Evolutionary conservation across 2,113 vertebrate species (phyloP), one percentile per base, ranked within the genome.

Genomic region (Myxocyprinus asiaticus): DNA sequence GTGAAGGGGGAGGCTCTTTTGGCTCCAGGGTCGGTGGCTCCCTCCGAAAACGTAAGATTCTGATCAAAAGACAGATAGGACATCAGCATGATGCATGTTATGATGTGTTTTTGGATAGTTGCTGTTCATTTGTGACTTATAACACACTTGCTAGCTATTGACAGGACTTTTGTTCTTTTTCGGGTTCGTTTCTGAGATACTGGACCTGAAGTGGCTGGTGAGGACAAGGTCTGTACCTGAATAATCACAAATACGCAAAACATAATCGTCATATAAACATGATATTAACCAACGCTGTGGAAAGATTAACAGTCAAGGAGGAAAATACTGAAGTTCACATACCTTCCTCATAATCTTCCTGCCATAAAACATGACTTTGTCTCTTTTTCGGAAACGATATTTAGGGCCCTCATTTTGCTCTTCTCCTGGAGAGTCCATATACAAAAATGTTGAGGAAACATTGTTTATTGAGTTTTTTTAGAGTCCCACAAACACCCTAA

Each of bases 331-430:
- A 65, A 17, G 6, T 22, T 88, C 44, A 80, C 5, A 14, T 78
- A 95, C 96, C 95, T 97, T 97, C 75, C 97, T 94, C 95, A 98
- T 97, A 84, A 97, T 96, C 91, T 98, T 97, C 56, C 96, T 87
- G 11, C 96, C 96, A 0, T 98, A 98, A 86, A 98, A 98, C 94
- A 98, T 91, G 56, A 98, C 93, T 83, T 97, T 98, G 91, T 98
- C 96, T 77, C 96, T 94, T 88, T 98, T 98, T 78, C 94, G 94
- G 77, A 97, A 97, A 14, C 96, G 92, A 87, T 99, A 98, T 66
- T 94, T 94, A 58, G 94, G 94, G 17, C 83, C 81, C 0, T 91
- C 92, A 0, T 92, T 90, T 82, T 94, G 92, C 1, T 83, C 85
- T 58, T 91, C 91, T 70, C 90, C 96, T 97, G 86, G 9, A 70